Conservation (phyloP, 2,888 invertebrate species). For the Luffia ferchaultella region DNA sequence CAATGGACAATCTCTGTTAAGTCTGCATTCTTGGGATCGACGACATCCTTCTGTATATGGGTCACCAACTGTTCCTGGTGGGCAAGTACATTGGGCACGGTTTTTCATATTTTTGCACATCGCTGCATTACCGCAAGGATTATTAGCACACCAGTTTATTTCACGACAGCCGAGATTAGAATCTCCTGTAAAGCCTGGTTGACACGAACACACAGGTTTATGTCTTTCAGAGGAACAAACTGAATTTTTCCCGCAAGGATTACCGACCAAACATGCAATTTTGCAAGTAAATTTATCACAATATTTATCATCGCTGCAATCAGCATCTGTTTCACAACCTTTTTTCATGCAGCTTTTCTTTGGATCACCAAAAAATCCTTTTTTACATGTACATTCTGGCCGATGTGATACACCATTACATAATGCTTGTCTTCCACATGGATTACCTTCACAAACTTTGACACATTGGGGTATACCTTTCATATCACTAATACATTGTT, state of each 20-base stretch:
- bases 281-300: constrained; percentile 86
- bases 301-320: constrained; percentile 84
- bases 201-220: constrained; percentile 77
- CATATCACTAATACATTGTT: constrained; percentile 73
- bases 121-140: constrained; percentile 83
- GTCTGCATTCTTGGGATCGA: constrained; percentile 81
- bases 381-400: constrained; percentile 79
- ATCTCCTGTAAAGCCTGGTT: constrained; percentile 87
- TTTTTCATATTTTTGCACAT: constrained; percentile 82
- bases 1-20: constrained; percentile 81
- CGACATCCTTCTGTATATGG: constrained; percentile 85
- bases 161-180: constrained; percentile 74
- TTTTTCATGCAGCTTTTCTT: constrained; percentile 81
- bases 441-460: constrained; percentile 75
- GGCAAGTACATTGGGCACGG: constrained; percentile 82
- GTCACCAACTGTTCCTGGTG: constrained; percentile 82
- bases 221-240: constrained; percentile 87
- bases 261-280: constrained; percentile 83
- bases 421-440: constrained; percentile 85
- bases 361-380: constrained; percentile 84
- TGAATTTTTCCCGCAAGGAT: constrained; percentile 86
- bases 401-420: constrained; percentile 78
- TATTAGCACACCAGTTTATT: constrained; percentile 80
- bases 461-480: constrained; percentile 81
- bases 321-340: constrained; percentile 74